Conservation (phyloP, 2,113 vertebrate genomes). For the Saimiri boliviensis region DNA sequence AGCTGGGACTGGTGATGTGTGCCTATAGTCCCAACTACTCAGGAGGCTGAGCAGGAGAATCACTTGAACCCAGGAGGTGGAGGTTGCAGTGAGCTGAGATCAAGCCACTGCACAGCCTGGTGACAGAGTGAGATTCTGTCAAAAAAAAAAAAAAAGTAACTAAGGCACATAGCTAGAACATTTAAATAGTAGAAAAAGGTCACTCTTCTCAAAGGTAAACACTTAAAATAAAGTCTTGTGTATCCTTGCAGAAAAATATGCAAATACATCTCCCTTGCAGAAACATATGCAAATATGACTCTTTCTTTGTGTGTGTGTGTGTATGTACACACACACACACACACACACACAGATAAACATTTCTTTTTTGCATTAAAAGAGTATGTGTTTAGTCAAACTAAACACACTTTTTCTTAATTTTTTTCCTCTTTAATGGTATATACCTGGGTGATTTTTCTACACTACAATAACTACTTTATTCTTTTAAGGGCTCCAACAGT, state of each 20-base stretch:
- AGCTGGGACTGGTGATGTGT: too few relatives aligned
- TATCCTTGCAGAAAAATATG: slow-evolving; percentile 7
- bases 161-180: background rate
- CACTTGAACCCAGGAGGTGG: too few relatives aligned
- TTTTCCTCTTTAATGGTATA: background rate
- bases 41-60: too few relatives aligned
- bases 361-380: background rate
- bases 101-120: too few relatives aligned
- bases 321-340: background rate
- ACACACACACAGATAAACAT: background rate
- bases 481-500: background rate
- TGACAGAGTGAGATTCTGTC: too few relatives aligned
- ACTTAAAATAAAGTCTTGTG: background rate
- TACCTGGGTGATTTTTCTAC: background rate
- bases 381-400: background rate
- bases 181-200: background rate
- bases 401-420: background rate
- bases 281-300: background rate
- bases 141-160: background rate
- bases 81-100: too few relatives aligned
- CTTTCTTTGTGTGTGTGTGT: background rate
- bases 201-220: slow-evolving; percentile 38
- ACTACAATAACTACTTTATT: background rate
- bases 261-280: background rate
- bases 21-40: too few relatives aligned